Evolutionary conservation across 2,797 vertebrate genomes (phyloP), one percentile per base, ranked within the genome.

Genomic region (Fistularia commersonii): DNA sequence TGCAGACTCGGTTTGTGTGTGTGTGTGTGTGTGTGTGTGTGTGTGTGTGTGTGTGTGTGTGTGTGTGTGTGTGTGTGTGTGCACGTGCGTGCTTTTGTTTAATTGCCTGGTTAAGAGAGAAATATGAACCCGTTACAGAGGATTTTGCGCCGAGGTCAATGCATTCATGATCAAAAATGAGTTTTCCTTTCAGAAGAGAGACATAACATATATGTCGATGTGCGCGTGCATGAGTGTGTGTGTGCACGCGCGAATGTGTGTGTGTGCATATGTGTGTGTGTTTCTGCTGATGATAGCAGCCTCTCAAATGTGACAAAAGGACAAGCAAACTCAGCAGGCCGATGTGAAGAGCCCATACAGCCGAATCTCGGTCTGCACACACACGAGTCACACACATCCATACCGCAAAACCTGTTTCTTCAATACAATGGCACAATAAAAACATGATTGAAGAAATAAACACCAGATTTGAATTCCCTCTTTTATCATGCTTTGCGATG

Each of bases 241-340:
- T 66, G 64, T 51, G 32, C 39, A 39, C 57, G 43, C 59, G 40
- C 51, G 33, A 49, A 43, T 62, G 38, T 44, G 50, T 39, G 45
- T 31, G 61, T 11, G 57, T 38, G 39, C n/a, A 36, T 45, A 51
- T 34, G 41, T 43, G 45, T 36, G 60, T 69, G 56, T 72, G 69
- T 86, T 89, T 89, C 84, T 89, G 88, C 87, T 80, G 89, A 92
- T 70, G 85, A 78, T 63, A 74, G 80, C 82, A 87, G 84, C 78
- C 74, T 82, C 76, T 80, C 80, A 65, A 64, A 66, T 6, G 45
- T 79, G 81, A 94, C 93, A 94, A 95, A 93, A 87, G 87, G 92
- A 93, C 80, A 49, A 80, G 88, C 91, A 74, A 73, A 61, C 89
- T 94, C 95, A 95, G 93, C 93, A 77, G 74, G 67, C 69, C 65